Conservation (phyloP, 2,888 invertebrate genomes). For the Pristionchus japonicus region DNA sequence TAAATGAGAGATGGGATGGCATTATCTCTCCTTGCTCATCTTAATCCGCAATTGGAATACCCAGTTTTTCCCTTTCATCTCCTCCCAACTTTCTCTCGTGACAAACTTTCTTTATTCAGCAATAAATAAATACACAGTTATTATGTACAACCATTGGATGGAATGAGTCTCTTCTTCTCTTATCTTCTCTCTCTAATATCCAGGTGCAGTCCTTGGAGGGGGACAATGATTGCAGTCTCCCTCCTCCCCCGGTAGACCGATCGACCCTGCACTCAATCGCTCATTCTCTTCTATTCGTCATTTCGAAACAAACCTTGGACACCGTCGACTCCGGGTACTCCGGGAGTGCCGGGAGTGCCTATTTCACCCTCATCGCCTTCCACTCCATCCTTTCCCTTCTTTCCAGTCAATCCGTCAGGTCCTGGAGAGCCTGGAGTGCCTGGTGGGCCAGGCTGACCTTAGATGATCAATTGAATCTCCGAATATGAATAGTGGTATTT, state of each 20-base stretch:
- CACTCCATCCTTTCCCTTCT: constrained; percentile 58
- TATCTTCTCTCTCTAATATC: constrained; percentile 51
- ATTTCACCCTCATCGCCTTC: too few relatives aligned
- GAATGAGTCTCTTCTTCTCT: constrained; percentile 11
- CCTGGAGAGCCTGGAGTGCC: constrained; percentile 56
- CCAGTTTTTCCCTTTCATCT: constrained; percentile 30
- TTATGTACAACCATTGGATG: constrained; percentile 41
- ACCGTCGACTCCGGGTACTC: too few relatives aligned
- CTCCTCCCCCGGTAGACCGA: constrained; percentile 54
- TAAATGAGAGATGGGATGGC: not conserved
- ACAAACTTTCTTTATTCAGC: constrained; percentile 12
- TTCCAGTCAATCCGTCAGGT: constrained; percentile 54
- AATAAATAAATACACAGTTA: not conserved
- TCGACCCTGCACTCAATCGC: too few relatives aligned
- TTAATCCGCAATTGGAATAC: constrained; percentile 8
- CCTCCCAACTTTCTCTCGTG: not conserved
- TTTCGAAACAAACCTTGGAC: too few relatives aligned
- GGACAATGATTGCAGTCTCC: constrained; percentile 61
- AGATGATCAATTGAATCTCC: not conserved
- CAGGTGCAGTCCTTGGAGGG: constrained; percentile 60
- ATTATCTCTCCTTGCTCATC: constrained; percentile 22
- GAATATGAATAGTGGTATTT: constrained; percentile 50
- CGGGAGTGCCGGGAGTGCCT: too few relatives aligned
- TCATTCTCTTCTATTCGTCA: too few relatives aligned
- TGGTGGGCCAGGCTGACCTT: constrained; percentile 55